Percentiles rank a stretch among this genome's conserved stretches.
Conservation (phyloP, 2,113 vertebrate genomes). For the Sceloporus undulatus region DNA sequence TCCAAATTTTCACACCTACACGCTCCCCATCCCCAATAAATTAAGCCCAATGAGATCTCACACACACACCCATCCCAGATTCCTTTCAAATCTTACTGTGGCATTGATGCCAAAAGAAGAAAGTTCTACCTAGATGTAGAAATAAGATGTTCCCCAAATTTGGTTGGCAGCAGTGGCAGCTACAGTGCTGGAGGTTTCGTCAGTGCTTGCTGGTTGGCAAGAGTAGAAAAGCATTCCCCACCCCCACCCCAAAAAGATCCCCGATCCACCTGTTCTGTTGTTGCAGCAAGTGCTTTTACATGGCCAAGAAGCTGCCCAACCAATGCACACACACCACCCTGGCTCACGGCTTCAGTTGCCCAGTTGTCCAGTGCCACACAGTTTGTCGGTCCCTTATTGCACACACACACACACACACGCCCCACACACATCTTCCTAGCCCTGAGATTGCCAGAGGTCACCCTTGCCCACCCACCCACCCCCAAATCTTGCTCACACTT, state of each 20-base stretch:
- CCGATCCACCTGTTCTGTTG: neutral
- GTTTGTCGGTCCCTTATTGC: slow-evolving; percentile 6
- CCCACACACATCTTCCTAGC: slow-evolving; percentile 68
- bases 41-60: slow-evolving; percentile 1
- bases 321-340: no score
- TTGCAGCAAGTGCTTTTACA: neutral
- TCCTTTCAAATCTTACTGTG: neutral
- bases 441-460: neutral
- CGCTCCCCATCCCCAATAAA: slow-evolving; percentile 16
- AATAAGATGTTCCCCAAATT: rapidly evolving
- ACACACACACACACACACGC: slow-evolving; percentile 55
- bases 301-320: neutral
- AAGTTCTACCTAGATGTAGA: neutral
- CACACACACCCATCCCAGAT: neutral
- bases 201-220: neutral
- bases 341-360: neutral
- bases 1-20: neutral
- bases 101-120: neutral
- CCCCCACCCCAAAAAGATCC: neutral
- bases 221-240: neutral
- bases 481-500: slow-evolving; percentile 72
- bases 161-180: neutral
- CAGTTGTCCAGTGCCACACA: no score
- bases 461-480: slow-evolving; percentile 56
- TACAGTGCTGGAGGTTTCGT: neutral